Evolutionary conservation across 2,113 vertebrate genomes (phyloP), one percentile per base, ranked within the genome.

Genomic region (Heterochromis multidens): DNA sequence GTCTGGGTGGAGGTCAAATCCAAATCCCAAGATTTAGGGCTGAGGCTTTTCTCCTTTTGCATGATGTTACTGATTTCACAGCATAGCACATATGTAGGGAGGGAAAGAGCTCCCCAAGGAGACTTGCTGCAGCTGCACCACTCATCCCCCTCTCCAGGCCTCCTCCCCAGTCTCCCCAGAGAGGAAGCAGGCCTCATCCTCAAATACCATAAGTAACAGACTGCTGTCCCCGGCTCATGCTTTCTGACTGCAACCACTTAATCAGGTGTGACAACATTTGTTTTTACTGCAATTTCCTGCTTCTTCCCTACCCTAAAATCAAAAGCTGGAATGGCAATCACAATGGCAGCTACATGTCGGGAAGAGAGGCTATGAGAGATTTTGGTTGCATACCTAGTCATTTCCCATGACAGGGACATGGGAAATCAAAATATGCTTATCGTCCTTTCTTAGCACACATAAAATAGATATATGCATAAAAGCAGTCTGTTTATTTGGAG

Each of bases 1-100:
- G 92, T 81, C 84, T 94, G 94, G 95, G 95, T 91, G 95, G 96
- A 94, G 92, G 79, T 81, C 78, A 57, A 81, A 78, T 49, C 59
- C 27, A 81, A 89, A 67, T 83, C 85, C 80, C 74, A 35, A 83
- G 86, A 63, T 88, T 91, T 74, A 33, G 80, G 85, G 88, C 81
- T 82, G 62, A 81, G 14, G 76, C 70, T 19, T 54, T 46, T 46
- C 40, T 72, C 54, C 35, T 49, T 77, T 19, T 0, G 6, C 52
- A 85, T 92, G 89, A 92, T 88, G 91, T 92, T 89, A 93, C 29
- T 58, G 25, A 25, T 81, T 89, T 72, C 76, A 57, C 83, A 67
- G 84, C 21, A 11, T 56, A 57, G 65, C 85, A 72, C 83, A 85
- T 83, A 33, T 31, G 57, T 72, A 87, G 60, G 74, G 72, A 82